Evolutionary conservation across 2,113 vertebrate species (phyloP), one percentile per base, ranked within the genome.

Genomic region (Galbula dea): DNA sequence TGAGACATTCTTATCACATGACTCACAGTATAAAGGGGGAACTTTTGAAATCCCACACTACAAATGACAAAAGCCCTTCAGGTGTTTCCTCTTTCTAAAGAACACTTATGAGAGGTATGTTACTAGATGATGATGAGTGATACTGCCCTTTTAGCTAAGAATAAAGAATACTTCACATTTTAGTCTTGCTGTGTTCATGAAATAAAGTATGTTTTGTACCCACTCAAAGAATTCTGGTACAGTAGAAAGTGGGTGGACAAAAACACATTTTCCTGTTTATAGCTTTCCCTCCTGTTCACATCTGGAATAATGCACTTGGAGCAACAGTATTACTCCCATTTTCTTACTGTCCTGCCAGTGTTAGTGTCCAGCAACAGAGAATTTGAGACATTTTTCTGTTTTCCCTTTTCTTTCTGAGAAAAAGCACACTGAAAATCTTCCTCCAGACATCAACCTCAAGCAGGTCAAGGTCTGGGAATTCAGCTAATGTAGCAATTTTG

Each of bases 221-320:
- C 27, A 43, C 78, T 94, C 89, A 89, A 95, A 77, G 46, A 92
- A 73, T 89, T 55, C 78, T 85, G 74, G 78, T 83, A 37, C 74
- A 85, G 92, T 68, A 90, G 55, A 76, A 92, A 76, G 46, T 3
- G 87, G 74, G 79, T 91, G 27, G 74, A 93, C 78, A 91, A 88
- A 96, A 96, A 85, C 87, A 93, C 59, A 63, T 83, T 95, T 96
- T 96, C 95, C 63, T 95, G 95, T 96, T 96, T 92, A 94, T 96
- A 92, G 87, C 86, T 63, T 95, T 96, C 52, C 55, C 75, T 94
- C 78, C 89, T 94, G 59, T 77, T 95, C 95, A 94, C 94, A 96
- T 96, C 94, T 96, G 95, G 96, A 96, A 96, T 93, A 96, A 94
- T 91, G 93, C 84, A 95, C 78, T n/a, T 88, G 61, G 17, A 94